A percentile compares a stretch with the other conserved stretches of the same genome.
phyloP scores from a whole-genome alignment of 2,888 invertebrate genomes.

The Pseudoips prasinana region DNA sequence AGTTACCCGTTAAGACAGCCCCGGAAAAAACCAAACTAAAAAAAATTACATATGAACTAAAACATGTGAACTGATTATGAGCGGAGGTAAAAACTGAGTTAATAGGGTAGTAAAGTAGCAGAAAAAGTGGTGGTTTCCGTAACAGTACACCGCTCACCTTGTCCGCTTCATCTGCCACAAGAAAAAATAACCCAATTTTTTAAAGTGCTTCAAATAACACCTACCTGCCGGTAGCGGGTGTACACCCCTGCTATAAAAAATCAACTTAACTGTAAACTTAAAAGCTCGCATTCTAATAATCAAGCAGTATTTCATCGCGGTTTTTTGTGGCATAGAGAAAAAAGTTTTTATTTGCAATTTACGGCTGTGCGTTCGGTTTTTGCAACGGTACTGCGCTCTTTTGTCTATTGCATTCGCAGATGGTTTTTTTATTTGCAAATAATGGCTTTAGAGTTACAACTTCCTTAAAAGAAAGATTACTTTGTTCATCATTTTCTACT shows the following conservation, averaged over 20 bases:
- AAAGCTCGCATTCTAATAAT: conserved; percentile 37
- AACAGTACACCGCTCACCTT: conserved; percentile 76
- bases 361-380: conserved; percentile 50
- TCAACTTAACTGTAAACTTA: conserved; percentile 60
- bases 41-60: conserved; percentile 27
- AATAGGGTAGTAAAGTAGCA: conserved; percentile 66
- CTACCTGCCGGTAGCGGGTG: conserved; percentile 75
- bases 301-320: conserved; percentile 53
- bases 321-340: conserved; percentile 46
- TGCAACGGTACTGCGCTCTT: conserved; percentile 60
- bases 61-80: conserved; percentile 63
- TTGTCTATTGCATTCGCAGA: conserved; percentile 59
- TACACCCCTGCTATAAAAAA: conserved; percentile 49
- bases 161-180: conserved; percentile 65
- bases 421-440: conserved; percentile 50
- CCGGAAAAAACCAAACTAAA: conserved; percentile 17
- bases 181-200: conserved; percentile 73
- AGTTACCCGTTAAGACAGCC: conserved; percentile 6
- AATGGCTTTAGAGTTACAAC: conserved; percentile 33
- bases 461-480: conserved; percentile 40
- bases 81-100: conserved; percentile 51
- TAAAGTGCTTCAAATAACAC: conserved; percentile 54
- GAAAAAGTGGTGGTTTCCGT: conserved; percentile 74
- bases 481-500: conserved; percentile 42
- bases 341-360: conserved; percentile 60